Evolutionary conservation across 92 coral and sea anemone genomes (phyloP), one percentile per base, ranked within the genome.

Genomic region (Chrysogorgia sp.): DNA sequence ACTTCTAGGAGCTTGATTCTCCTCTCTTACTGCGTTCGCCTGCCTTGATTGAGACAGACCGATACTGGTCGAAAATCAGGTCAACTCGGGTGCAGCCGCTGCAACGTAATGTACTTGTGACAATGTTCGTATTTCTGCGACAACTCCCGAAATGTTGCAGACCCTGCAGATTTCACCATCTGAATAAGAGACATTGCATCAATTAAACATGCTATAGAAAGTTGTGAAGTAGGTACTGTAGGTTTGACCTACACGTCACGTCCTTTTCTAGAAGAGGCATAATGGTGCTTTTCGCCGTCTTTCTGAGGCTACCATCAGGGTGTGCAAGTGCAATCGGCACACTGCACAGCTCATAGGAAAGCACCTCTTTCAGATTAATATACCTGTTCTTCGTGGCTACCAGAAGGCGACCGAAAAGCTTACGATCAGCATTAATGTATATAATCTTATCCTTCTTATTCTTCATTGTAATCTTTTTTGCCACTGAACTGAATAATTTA

Each of bases 141-240:
- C 81, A 82, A 24, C 82, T 70, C 71, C 0, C 85, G 82, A 86
- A 86, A 85, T 50, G 82, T 80, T 41, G 56, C 69, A 21, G n/a
- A n/a, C n/a, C n/a, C n/a, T n/a, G n/a, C 82, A 58, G 82, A 77
- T 67, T 71, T 83, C 10, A 83, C 78, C 87, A 71, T 78, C 75
- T 87, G 90, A 63, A 86, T 67, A 24, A 86, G 63, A 26, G 90
- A 84, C 83, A 86, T 86, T 58, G 90, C 90, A 65, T 86, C 79
- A 10, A 81, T 66, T 4, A 86, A 50, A 50, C 32, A 82, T 56
- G 86, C 86, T 75, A 83, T 75, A 9, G 37, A 76, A 33, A 56
- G 24, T 53, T 64, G 64, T 67, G 81, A 81, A 17, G 50, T 6
- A 40, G 90, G 86, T n/a, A n/a, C n/a, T n/a, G n/a, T 45, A 76